phyloP scores from a whole-genome alignment of 2,888 invertebrate genomes.

The Caenorhabditis japonica region DNA sequence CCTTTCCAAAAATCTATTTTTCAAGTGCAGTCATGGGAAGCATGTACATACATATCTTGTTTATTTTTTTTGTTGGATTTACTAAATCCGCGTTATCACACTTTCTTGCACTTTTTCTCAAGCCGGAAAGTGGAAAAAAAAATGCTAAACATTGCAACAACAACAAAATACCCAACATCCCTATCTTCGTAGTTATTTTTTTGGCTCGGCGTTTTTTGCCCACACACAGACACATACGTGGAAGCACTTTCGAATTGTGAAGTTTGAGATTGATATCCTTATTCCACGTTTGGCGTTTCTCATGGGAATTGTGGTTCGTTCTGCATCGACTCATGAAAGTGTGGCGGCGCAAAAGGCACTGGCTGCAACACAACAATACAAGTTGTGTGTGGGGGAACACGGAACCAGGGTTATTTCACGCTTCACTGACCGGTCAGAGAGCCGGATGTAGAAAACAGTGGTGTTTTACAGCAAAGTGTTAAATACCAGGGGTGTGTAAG shows the following conservation, averaged over 20 bases:
- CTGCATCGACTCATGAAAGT: conserved; percentile 11
- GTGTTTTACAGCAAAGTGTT: background rate
- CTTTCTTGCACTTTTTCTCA: too few relatives aligned
- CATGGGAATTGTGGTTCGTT: conserved; percentile 15
- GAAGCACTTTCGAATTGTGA: conserved; percentile 22
- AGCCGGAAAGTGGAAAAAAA: too few relatives aligned
- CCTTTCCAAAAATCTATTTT: too few relatives aligned
- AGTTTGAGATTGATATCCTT: conserved; percentile 44
- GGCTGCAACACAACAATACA: conserved; percentile 2
- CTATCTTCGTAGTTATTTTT: background rate
- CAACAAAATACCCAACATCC: too few relatives aligned
- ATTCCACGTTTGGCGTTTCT: conserved; percentile 31
- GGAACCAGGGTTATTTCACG: conserved; percentile 5
- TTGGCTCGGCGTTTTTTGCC: background rate
- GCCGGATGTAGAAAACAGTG: background rate
- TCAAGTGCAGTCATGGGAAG: too few relatives aligned
- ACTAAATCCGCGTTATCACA: too few relatives aligned
- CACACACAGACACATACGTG: too few relatives aligned
- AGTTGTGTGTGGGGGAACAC: background rate
- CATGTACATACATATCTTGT: too few relatives aligned
- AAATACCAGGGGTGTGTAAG: too few relatives aligned
- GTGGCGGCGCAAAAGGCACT: too few relatives aligned
- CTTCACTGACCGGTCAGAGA: conserved; percentile 1
- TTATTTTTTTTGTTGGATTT: too few relatives aligned
- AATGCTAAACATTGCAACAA: too few relatives aligned